phyloP scores from a whole-genome alignment of 2,113 vertebrate species.

The Aphyosemion australe region DNA sequence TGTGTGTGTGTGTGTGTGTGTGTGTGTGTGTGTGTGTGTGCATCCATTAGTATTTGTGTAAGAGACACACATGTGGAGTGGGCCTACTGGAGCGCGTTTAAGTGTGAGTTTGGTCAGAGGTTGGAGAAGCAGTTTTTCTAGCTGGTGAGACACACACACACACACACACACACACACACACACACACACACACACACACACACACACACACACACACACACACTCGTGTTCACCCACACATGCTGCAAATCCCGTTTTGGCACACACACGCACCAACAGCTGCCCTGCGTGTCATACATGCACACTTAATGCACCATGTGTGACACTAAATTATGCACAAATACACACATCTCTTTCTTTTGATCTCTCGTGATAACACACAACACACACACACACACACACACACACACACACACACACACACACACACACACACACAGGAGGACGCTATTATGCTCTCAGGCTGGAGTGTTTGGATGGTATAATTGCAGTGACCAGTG shows the following conservation, averaged over 20 bases:
- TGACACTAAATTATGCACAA: constrained; percentile 63
- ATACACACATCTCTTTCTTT: constrained; percentile 52
- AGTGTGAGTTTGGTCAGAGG: constrained; percentile 65
- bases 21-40: background rate
- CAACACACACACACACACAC: constrained; percentile 48
- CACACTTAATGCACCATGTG: constrained; percentile 60
- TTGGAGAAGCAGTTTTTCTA: constrained; percentile 71
- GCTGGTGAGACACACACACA: constrained; percentile 35
- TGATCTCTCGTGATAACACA: constrained; percentile 54
- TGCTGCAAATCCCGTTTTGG: constrained; percentile 41
- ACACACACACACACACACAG: constrained; percentile 48
- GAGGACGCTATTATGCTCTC: constrained; percentile 82
- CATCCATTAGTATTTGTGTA: constrained; percentile 41
- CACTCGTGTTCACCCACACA: constrained; percentile 61
- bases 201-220: constrained; percentile 50
- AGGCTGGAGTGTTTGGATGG: constrained; percentile 84
- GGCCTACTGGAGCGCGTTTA: constrained; percentile 37
- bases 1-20: constrained; percentile 9
- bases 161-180: constrained; percentile 60
- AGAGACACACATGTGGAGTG: constrained; percentile 40
- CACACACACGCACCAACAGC: constrained; percentile 41
- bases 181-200: constrained; percentile 29
- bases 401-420: constrained; percentile 49
- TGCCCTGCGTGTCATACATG: constrained; percentile 61
- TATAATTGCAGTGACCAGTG: constrained; percentile 84